phyloP scores from a whole-genome alignment of 2,888 invertebrate genomes.

The Colostygia pectinataria region DNA sequence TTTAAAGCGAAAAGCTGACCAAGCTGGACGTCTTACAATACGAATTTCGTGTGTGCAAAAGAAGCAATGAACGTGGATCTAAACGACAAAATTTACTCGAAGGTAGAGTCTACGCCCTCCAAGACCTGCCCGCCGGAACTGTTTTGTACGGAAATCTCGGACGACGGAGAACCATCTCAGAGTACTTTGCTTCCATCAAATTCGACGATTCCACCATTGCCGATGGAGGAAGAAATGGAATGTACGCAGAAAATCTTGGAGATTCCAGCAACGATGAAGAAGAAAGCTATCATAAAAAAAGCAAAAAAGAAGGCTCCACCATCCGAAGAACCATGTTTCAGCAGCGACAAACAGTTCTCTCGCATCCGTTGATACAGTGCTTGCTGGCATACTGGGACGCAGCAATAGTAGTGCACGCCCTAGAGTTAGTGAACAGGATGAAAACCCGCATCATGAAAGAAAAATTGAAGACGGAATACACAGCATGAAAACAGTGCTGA shows the following conservation, averaged over 20 bases:
- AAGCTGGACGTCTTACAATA: neutral
- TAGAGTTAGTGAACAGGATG: neutral
- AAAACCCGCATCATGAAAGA: neutral
- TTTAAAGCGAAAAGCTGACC: neutral
- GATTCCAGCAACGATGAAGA: neutral
- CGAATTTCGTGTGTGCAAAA: neutral
- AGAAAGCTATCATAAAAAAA: neutral
- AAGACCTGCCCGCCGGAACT: neutral
- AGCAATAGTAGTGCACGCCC: neutral
- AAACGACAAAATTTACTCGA: slow-evolving; percentile 3
- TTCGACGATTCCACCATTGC: neutral
- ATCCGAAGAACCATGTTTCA: neutral
- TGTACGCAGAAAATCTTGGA: slow-evolving; percentile 1
- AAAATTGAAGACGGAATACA: neutral
- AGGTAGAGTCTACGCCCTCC: neutral
- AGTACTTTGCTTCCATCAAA: neutral
- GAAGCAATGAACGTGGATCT: neutral
- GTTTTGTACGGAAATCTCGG: neutral
- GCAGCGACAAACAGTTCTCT: neutral
- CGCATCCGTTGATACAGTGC: neutral
- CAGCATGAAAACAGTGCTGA: neutral
- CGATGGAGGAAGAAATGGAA: slow-evolving; percentile 1
- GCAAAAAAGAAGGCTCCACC: neutral
- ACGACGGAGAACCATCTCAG: neutral
- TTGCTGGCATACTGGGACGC: slow-evolving; percentile 1